phyloP scores from a whole-genome alignment of 2,888 invertebrate species.

The Athetis lepigone region DNA sequence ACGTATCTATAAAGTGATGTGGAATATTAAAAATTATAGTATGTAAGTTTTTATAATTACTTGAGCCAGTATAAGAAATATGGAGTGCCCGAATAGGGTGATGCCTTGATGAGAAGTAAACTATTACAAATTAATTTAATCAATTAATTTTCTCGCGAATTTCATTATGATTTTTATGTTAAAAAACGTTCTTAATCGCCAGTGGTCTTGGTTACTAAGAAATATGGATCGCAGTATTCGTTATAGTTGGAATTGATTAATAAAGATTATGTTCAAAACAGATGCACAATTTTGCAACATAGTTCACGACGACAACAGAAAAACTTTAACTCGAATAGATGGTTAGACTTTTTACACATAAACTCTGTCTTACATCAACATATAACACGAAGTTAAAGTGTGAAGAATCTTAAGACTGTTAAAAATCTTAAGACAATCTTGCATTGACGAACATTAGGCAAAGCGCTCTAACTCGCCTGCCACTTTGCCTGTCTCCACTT shows the following conservation, averaged over 20 bases:
- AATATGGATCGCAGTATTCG: slow-evolving; percentile 12
- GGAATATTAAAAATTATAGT: slow-evolving; percentile 43
- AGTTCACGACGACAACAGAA: not conserved
- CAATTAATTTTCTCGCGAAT: slow-evolving; percentile 50
- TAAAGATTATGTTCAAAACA: not conserved
- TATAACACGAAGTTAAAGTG: too few species aligned
- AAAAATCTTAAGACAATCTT: not conserved
- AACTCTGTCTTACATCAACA: too few species aligned
- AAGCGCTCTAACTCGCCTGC: not conserved
- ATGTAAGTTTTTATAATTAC: slow-evolving; percentile 53
- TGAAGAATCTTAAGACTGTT: too few species aligned
- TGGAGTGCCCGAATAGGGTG: slow-evolving; percentile 53
- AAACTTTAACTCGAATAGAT: not conserved
- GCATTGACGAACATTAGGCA: not conserved
- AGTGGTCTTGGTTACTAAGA: slow-evolving; percentile 14
- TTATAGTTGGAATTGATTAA: slow-evolving; percentile 8
- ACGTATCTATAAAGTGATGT: slow-evolving; percentile 35
- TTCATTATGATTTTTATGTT: slow-evolving; percentile 34
- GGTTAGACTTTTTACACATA: too few species aligned
- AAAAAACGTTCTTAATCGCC: slow-evolving; percentile 19
- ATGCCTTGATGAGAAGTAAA: slow-evolving; percentile 39
- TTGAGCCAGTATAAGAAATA: slow-evolving; percentile 26
- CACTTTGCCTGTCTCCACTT: slow-evolving; percentile 2
- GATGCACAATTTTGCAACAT: not conserved
- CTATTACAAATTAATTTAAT: slow-evolving; percentile 48